These are phyloP conservation scores for Aix galericulata DNA, from an alignment of 2,113 vertebrate genomes.

Conservation along the genomic window DNA sequence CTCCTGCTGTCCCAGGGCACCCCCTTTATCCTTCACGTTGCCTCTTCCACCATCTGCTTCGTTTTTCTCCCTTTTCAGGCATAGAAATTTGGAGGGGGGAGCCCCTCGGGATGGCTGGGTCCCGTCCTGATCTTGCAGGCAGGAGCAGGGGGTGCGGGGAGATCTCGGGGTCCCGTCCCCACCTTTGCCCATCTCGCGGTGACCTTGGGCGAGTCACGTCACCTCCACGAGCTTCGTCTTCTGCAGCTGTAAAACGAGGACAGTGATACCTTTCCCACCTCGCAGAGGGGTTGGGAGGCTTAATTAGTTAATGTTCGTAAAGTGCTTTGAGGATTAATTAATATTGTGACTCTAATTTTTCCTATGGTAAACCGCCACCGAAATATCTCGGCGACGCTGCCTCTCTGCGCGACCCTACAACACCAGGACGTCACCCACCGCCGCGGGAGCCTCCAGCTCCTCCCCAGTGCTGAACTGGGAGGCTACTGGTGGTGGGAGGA, in stretches of 20 bases:
- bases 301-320: slow-evolving; percentile 68
- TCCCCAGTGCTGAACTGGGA: neutral
- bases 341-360: slow-evolving; percentile 60
- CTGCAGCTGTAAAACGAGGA: slow-evolving; percentile 11
- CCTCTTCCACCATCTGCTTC: neutral
- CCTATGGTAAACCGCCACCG: neutral
- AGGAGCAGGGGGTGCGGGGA: rapidly evolving
- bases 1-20: no score
- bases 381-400: neutral
- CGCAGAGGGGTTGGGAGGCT: slow-evolving; percentile 34
- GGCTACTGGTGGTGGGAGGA: neutral
- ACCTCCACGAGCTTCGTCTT: rapidly evolving
- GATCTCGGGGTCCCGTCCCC: neutral
- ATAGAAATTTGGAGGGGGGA: neutral
- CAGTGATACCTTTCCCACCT: slow-evolving; percentile 41
- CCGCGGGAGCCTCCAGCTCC: neutral
- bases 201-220: neutral
- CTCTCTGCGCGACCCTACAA: neutral
- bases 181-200: rapidly evolving
- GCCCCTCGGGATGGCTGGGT: neutral
- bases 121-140: neutral
- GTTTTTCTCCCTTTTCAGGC: neutral
- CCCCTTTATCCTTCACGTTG: neutral
- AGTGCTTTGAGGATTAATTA: slow-evolving; percentile 74
- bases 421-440: rapidly evolving